Percentiles rank a stretch among this genome's conserved stretches.
These are phyloP conservation scores for Tamandua tetradactyla DNA, from an alignment of 2,797 vertebrate species.

Conservation along the genomic window DNA sequence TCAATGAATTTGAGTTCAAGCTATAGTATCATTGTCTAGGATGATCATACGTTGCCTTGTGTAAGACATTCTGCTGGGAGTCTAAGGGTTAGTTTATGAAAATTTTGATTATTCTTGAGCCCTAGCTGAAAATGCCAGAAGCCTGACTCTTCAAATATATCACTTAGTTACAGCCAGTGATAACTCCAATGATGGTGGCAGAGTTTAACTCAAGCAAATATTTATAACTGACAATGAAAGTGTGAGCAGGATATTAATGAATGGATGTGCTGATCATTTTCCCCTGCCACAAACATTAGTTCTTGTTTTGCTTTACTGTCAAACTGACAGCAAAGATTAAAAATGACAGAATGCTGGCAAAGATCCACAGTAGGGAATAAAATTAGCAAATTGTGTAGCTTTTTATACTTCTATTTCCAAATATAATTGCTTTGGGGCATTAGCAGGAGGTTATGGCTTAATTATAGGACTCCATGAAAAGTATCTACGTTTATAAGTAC, in stretches of 20 bases:
- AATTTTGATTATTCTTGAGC: conserved; percentile 65
- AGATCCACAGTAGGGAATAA: conserved; percentile 1
- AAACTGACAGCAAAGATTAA: conserved; percentile 33
- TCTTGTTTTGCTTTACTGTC: conserved; percentile 47
- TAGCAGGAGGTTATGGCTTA: conserved; percentile 18
- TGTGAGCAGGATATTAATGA: conserved; percentile 62
- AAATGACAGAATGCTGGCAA: conserved; percentile 51
- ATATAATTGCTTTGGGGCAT: conserved; percentile 43
- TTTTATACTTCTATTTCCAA: conserved; percentile 55
- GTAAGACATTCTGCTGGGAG: conserved; percentile 17
- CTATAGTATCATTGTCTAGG: background rate
- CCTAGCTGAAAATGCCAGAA: conserved; percentile 68
- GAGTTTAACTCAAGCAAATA: conserved; percentile 64
- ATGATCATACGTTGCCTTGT: conserved; percentile 58
- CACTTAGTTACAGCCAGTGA: conserved; percentile 53
- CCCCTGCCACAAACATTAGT: conserved; percentile 32
- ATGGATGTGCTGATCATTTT: conserved; percentile 45
- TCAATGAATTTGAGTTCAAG: conserved; percentile 44
- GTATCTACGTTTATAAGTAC: background rate
- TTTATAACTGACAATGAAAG: conserved; percentile 64
- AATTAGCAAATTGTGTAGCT: background rate
- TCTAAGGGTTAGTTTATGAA: conserved; percentile 43
- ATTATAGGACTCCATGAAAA: conserved; percentile 39
- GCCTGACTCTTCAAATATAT: conserved; percentile 63
- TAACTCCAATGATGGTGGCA: conserved; percentile 20